Base-by-base conservation (phyloP, 1,140 invertebrate species). In the Panagrolaimus sp. region DNA sequence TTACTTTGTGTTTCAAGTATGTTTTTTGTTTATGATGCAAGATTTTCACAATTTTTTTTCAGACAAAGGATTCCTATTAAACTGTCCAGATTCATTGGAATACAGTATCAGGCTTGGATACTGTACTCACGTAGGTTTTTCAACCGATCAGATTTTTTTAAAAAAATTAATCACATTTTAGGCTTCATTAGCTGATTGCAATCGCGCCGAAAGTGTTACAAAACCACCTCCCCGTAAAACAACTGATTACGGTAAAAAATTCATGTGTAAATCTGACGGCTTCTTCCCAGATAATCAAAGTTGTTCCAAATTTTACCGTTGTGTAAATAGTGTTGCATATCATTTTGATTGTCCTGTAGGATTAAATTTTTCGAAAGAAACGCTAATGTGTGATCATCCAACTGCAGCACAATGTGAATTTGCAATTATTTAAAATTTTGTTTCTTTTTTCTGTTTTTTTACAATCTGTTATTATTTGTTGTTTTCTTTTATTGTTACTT, bases 231-330 rank as follows among this genome's bases (percentile, higher is more conserved):
- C 28, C 6, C 28, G 63, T 12, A 32, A 21, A 43, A 52, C 63
- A 8, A 26, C 32, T 12, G 55, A 62, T 10, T 14, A 67, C 4
- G 28, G 64, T n/a, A 77, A 79, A 26, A 77, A 73, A 1, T 77
- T 77, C 46, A 15, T 43, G 1, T 64, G 63, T 28, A 64, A 32
- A 8, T 28, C 15, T 9, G 63, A 64, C 2, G 63, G 63, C 28
- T 43, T 64, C 12, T 78, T 67, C 52, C 38, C 71, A 10, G 75
- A 77, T 43, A 77, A 77, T 9, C 44, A 44, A 17, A 71, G 52
- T 68, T 77, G 75, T 65, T 32, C 26, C 9, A 73, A 79, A 21
- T 77, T 77, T 64, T 77, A 79, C 43, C 77, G 77, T n/a, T 77
- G 75, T 48, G 77, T 76, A 14, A 69, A 65, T 14, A 8, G 65